Evolutionary conservation across 1,140 invertebrate genomes (phyloP).

Genomic region (Zophobas atratus): DNA sequence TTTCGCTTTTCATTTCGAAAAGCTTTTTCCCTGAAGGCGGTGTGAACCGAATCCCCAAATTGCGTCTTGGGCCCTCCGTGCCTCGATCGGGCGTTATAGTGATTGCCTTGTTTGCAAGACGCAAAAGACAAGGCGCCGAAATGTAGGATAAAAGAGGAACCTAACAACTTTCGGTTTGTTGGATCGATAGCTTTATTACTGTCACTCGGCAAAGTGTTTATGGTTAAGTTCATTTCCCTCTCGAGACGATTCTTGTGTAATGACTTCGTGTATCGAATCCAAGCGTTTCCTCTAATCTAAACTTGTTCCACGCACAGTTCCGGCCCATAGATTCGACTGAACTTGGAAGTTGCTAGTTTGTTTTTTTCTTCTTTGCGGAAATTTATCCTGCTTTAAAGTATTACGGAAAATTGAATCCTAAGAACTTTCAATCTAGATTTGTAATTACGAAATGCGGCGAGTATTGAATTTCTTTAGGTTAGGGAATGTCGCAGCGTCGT

Average conservation of each 20-base stretch:
- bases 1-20: conserved; percentile 18
- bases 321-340: conserved; percentile 32
- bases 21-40: conserved; percentile 37
- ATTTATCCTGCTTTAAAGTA: conserved; percentile 32
- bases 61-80: conserved; percentile 17
- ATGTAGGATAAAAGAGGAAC: conserved; percentile 29
- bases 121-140: conserved; percentile 16
- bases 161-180: conserved; percentile 36
- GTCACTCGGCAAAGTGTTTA: conserved; percentile 49
- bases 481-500: no score
- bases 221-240: conserved; percentile 48
- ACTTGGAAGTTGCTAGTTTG: conserved; percentile 14
- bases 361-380: conserved; percentile 33
- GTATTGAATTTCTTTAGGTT: conserved; percentile 5
- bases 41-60: conserved; percentile 23
- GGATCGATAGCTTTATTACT: conserved; percentile 48
- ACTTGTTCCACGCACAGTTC: conserved; percentile 23
- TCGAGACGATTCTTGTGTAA: conserved; percentile 41
- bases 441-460: conserved; percentile 12
- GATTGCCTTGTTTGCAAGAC: conserved; percentile 34
- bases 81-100: conserved; percentile 8
- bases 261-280: conserved; percentile 40
- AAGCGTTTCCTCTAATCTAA: conserved; percentile 34
- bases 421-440: conserved; percentile 26
- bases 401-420: conserved; percentile 25